phyloP scores from a whole-genome alignment of 2,797 vertebrate species.

The Taeniopygia guttata region DNA sequence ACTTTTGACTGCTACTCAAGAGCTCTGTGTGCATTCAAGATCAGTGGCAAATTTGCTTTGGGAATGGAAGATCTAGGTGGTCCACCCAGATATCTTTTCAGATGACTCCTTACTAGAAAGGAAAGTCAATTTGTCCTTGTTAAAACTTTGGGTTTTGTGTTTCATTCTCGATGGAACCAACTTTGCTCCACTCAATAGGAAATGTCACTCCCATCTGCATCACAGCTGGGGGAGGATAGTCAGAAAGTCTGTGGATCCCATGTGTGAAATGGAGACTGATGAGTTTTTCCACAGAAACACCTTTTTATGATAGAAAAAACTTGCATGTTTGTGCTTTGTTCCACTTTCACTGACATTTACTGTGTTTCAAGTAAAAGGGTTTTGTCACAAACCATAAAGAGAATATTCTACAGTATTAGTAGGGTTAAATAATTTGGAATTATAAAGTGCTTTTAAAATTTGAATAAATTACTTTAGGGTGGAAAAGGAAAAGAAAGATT shows the following conservation, averaged over 20 bases:
- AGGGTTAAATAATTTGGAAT: neutral
- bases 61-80: neutral
- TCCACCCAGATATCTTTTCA: neutral
- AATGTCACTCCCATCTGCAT: neutral
- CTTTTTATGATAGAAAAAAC: neutral
- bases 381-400: neutral
- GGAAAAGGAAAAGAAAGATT: neutral
- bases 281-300: neutral
- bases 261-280: neutral
- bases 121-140: neutral
- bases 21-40: neutral
- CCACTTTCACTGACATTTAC: neutral
- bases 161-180: neutral
- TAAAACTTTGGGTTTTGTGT: neutral
- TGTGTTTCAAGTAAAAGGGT: neutral
- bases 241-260: neutral
- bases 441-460: neutral
- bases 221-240: neutral
- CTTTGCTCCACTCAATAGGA: neutral
- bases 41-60: neutral
- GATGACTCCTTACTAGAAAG: neutral
- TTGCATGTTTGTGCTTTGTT: neutral
- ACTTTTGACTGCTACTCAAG: neutral
- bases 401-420: neutral
- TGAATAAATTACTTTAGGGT: neutral